phyloP scores from a whole-genome alignment of 1,140 invertebrate genomes.

The Leptinotarsa texana region DNA sequence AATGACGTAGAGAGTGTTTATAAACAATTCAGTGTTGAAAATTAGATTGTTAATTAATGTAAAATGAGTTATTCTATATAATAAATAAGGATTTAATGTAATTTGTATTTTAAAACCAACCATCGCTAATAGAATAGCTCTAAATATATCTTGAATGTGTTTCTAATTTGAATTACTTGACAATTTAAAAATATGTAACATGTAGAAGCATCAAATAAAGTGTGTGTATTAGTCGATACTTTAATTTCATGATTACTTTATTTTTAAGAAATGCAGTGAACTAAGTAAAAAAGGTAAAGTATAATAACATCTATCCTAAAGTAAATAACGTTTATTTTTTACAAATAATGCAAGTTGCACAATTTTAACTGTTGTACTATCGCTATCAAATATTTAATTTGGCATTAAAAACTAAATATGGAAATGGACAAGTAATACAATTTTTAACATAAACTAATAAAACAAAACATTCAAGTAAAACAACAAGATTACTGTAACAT shows the following conservation, averaged over 20 bases:
- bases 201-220: slow-evolving; percentile 4
- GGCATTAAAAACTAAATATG: too few relatives aligned
- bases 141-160: not conserved
- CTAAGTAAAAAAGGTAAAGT: not conserved
- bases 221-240: not conserved
- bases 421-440: too few relatives aligned
- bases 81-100: not conserved
- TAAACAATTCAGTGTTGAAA: not conserved
- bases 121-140: slow-evolving; percentile 35
- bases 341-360: too few relatives aligned
- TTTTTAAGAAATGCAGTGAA: too few relatives aligned
- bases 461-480: too few relatives aligned
- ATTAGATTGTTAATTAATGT: slow-evolving; percentile 18
- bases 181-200: slow-evolving; percentile 1
- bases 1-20: not conserved
- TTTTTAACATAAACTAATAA: too few relatives aligned
- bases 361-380: too few relatives aligned
- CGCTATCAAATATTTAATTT: too few relatives aligned
- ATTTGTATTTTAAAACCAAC: not conserved
- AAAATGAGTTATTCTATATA: slow-evolving; percentile 37
- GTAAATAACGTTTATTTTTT: too few relatives aligned
- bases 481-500: too few relatives aligned
- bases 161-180: not conserved
- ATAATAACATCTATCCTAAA: not conserved
- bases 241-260: not conserved